A percentile compares a stretch with the other conserved stretches of the same genome.
Evolutionary conservation across 2,888 invertebrate species (phyloP).

Genomic region (Coleophora flavipennella): DNA sequence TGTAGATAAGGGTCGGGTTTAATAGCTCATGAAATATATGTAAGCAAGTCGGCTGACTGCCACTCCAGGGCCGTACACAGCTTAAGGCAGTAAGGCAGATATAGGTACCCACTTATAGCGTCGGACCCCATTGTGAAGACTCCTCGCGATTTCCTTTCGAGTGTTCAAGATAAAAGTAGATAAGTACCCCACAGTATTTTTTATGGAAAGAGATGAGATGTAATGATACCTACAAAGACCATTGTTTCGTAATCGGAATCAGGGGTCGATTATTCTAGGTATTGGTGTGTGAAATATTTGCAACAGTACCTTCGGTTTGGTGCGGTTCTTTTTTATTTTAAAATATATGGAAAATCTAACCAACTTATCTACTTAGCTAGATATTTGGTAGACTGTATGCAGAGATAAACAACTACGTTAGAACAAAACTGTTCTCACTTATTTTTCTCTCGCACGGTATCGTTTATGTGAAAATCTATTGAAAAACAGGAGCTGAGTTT

Average conservation of each 20-base stretch:
- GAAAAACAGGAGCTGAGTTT: no score
- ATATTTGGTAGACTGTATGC: no score
- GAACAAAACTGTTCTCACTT: no score
- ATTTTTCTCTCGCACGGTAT: no score
- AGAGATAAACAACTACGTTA: no score
- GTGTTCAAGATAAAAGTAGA: slow-evolving; percentile 29
- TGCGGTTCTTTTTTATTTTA: no score
- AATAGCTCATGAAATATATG: slow-evolving; percentile 72
- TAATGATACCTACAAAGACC: slow-evolving; percentile 13
- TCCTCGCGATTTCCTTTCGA: slow-evolving; percentile 51
- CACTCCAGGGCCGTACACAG: slow-evolving; percentile 37
- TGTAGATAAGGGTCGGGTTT: slow-evolving; percentile 50
- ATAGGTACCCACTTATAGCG: slow-evolving; percentile 37
- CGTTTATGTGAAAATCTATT: no score
- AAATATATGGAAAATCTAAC: no score
- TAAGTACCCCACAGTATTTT: slow-evolving; percentile 32
- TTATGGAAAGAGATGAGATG: slow-evolving; percentile 24
- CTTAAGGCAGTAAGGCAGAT: slow-evolving; percentile 34
- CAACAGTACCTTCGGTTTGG: no score
- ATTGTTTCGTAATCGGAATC: slow-evolving; percentile 7
- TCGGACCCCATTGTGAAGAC: slow-evolving; percentile 45
- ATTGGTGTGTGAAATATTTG: no score
- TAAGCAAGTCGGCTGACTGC: slow-evolving; percentile 54
- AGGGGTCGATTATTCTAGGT: neutral
- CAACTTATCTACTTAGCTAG: no score